phyloP scores from a whole-genome alignment of 2,113 vertebrate species.

The Hepsetus odoe region DNA sequence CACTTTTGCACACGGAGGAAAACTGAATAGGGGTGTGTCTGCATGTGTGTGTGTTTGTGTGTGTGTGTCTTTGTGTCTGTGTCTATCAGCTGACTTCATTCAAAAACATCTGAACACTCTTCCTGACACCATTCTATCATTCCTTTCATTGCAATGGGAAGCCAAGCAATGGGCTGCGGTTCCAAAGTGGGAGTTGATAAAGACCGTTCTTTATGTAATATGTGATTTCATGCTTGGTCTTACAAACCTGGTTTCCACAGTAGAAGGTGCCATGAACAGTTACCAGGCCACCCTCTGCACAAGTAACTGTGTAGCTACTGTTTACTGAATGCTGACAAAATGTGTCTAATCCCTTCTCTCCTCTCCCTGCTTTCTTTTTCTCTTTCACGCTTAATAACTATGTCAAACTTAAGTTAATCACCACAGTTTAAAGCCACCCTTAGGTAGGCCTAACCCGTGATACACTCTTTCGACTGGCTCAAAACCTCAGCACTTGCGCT shows the following conservation, averaged over 20 bases:
- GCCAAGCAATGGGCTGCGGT: conserved; percentile 37
- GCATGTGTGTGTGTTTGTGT: neutral
- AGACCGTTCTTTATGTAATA: conserved; percentile 4
- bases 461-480: conserved; percentile 34
- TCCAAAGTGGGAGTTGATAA: conserved; percentile 40
- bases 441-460: conserved; percentile 26
- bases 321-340: neutral
- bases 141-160: conserved; percentile 46
- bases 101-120: conserved; percentile 47
- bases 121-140: conserved; percentile 39
- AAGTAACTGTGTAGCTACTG: neutral
- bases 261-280: neutral
- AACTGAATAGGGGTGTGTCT: no score
- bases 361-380: neutral
- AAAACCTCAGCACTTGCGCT: conserved; percentile 41
- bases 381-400: conserved; percentile 2
- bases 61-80: conserved; percentile 35
- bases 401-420: conserved; percentile 3
- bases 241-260: neutral
- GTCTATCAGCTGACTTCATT: conserved; percentile 34
- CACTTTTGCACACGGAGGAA: no score
- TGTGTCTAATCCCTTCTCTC: neutral
- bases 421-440: neutral
- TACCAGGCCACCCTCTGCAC: neutral
- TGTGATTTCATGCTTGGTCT: conserved; percentile 15